These are phyloP conservation scores for Polypterus bichir DNA, from an alignment of 2,113 vertebrate genomes.

Conservation along the genomic window DNA sequence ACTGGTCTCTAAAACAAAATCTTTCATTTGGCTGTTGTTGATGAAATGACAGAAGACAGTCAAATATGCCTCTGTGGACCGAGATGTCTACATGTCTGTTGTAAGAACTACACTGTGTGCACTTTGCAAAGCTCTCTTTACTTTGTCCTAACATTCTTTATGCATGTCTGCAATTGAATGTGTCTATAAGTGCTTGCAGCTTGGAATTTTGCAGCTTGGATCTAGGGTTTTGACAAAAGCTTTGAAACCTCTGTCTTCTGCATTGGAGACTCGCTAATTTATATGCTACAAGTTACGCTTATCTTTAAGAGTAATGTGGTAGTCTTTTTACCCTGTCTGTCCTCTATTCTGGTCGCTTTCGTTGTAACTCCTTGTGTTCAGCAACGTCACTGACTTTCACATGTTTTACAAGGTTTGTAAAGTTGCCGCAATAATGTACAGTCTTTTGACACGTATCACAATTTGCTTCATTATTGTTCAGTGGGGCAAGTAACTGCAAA, in stretches of 20 bases:
- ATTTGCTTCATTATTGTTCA: too few species aligned
- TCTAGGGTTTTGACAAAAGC: not conserved
- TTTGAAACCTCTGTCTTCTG: not conserved
- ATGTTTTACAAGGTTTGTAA: too few species aligned
- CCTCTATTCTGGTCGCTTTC: too few species aligned
- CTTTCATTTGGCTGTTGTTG: conserved; percentile 16
- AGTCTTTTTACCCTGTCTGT: too few species aligned
- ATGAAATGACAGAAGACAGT: conserved; percentile 12
- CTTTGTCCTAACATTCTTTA: conserved; percentile 17
- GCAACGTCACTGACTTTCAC: too few species aligned
- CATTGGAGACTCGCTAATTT: too few species aligned
- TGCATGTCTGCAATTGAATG: conserved; percentile 8
- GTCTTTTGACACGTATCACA: too few species aligned
- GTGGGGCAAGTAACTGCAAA: too few species aligned
- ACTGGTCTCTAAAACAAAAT: conserved; percentile 13
- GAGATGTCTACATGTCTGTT: conserved; percentile 10
- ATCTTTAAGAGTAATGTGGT: too few species aligned
- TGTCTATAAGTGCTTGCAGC: conserved; percentile 2
- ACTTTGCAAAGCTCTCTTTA: conserved; percentile 8
- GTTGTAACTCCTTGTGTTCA: too few species aligned
- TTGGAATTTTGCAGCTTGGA: conserved; percentile 6
- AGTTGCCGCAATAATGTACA: too few species aligned
- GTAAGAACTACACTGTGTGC: conserved; percentile 7
- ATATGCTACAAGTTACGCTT: too few species aligned
- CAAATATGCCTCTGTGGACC: conserved; percentile 14